Conservation (phyloP, 2,888 invertebrate species). For the Anodontia alba region DNA sequence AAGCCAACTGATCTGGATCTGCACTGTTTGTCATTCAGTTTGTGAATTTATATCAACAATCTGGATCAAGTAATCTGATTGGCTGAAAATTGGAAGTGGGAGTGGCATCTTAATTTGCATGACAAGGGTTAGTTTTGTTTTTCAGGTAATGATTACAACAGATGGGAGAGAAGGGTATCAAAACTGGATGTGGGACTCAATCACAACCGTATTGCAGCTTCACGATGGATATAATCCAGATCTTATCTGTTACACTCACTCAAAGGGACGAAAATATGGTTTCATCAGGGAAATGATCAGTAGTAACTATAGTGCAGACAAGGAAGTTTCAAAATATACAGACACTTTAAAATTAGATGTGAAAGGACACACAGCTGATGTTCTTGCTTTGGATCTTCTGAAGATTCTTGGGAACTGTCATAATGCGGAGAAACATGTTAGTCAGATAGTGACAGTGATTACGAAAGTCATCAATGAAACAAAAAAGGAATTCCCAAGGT, state of each 20-base stretch:
- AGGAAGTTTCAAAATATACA: background rate
- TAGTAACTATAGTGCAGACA: background rate
- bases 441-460: constrained; percentile 2
- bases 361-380: constrained; percentile 32
- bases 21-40: too few species aligned
- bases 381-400: constrained; percentile 48
- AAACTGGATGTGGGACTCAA: constrained; percentile 56
- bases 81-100: too few species aligned
- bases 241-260: constrained; percentile 63
- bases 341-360: background rate
- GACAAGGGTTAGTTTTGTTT: too few species aligned
- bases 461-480: constrained; percentile 21
- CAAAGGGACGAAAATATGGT: constrained; percentile 59
- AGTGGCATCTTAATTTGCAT: too few species aligned
- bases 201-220: constrained; percentile 53
- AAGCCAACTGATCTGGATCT: too few species aligned
- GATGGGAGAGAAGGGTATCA: constrained; percentile 1
- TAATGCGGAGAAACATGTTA: constrained; percentile 39
- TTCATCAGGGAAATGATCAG: constrained; percentile 45
- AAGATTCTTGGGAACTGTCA: constrained; percentile 42
- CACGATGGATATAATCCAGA: constrained; percentile 17
- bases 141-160: constrained; percentile 35
- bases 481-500: background rate
- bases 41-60: too few species aligned
- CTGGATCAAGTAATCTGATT: too few species aligned